These are phyloP conservation scores for Mesorhabditis sp. DNA, from an alignment of 2,888 invertebrate species.

Conservation along the genomic window DNA sequence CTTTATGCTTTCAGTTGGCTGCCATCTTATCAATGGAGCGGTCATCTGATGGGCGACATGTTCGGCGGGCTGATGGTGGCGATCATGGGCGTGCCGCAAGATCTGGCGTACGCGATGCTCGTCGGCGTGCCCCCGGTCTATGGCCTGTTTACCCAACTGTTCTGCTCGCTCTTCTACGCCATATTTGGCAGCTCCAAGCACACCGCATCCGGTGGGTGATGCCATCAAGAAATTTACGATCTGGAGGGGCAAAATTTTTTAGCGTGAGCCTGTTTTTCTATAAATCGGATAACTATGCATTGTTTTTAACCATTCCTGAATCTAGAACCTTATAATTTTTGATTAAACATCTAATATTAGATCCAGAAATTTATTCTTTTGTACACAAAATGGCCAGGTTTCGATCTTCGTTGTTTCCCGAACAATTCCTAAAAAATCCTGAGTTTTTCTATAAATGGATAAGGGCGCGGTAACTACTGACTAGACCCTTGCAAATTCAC, in stretches of 20 bases:
- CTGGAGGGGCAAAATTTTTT: background rate
- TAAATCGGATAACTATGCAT: no score
- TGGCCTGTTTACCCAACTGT: conserved; percentile 80
- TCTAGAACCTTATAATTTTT: no score
- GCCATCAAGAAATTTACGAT: no score
- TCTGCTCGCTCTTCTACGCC: conserved; percentile 80
- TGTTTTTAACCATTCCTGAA: no score
- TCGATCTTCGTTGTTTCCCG: no score
- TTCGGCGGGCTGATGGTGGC: conserved; percentile 42
- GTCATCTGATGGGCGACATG: conserved; percentile 29
- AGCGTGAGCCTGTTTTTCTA: background rate
- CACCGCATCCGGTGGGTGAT: conserved; percentile 72
- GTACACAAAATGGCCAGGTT: no score
- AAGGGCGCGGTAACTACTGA: no score
- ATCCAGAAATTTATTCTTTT: no score
- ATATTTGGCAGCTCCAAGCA: conserved; percentile 83
- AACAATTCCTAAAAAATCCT: no score
- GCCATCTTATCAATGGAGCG: conserved; percentile 30
- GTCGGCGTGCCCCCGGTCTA: conserved; percentile 62
- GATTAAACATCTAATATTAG: no score
- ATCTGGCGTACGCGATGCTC: conserved; percentile 59
- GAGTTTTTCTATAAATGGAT: no score
- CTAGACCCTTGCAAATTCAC: background rate
- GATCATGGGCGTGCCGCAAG: conserved; percentile 46
- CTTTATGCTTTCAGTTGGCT: conserved; percentile 25